phyloP scores from a whole-genome alignment of 2,888 invertebrate genomes.

The Orgyia antiqua region DNA sequence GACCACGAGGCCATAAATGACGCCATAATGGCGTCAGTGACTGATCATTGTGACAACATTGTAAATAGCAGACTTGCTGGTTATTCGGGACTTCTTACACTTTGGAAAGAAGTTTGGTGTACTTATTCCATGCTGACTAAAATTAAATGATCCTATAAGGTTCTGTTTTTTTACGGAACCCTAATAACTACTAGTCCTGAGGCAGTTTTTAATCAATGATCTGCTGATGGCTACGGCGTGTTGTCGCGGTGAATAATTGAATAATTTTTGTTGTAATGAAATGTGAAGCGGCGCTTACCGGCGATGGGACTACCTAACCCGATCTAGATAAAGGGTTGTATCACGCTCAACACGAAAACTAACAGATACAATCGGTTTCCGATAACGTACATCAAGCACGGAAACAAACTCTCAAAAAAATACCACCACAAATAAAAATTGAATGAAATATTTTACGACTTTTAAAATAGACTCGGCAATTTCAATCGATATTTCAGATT shows the following conservation, averaged over 20 bases:
- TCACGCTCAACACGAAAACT: conserved; percentile 51
- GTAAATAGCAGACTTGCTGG: too few species aligned
- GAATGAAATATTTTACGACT: conserved; percentile 28
- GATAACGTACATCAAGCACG: conserved; percentile 64
- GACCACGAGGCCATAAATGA: too few species aligned
- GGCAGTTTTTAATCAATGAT: conserved; percentile 22
- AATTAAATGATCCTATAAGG: too few species aligned
- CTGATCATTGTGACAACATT: too few species aligned
- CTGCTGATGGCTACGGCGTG: conserved; percentile 14
- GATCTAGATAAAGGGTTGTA: conserved; percentile 73
- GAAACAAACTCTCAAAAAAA: conserved; percentile 40
- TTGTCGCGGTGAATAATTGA: conserved; percentile 50
- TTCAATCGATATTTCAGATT: conserved; percentile 21
- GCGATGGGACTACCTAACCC: conserved; percentile 58
- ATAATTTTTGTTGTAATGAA: conserved; percentile 62
- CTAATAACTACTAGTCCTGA: too few species aligned
- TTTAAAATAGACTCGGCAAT: conserved; percentile 22
- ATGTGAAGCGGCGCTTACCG: conserved; percentile 38
- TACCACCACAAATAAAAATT: conserved; percentile 25
- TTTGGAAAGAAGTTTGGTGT: too few species aligned
- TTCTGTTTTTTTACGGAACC: too few species aligned
- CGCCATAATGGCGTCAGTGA: too few species aligned
- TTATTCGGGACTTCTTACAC: too few species aligned
- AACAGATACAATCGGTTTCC: conserved; percentile 53
- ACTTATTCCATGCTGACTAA: too few species aligned